Percentiles rank a stretch among this genome's conserved stretches.
Conservation (phyloP, 1,140 invertebrate genomes). For the Solenopsis invicta region DNA sequence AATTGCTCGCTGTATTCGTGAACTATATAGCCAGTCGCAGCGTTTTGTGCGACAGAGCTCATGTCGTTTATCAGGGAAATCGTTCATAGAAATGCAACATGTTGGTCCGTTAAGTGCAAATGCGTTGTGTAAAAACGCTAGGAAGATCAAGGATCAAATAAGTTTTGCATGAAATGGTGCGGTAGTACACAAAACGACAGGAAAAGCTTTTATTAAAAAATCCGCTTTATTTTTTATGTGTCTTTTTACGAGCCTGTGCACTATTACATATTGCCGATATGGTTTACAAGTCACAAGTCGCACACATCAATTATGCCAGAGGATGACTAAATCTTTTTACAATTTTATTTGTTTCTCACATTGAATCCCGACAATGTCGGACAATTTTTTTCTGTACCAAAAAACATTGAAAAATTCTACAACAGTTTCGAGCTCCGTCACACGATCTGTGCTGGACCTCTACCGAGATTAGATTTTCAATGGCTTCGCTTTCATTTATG, state of each 20-base stretch:
- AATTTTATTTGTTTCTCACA: conserved; percentile 34
- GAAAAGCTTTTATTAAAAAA: conserved; percentile 74
- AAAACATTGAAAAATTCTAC: conserved; percentile 66
- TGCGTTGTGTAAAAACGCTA: background rate
- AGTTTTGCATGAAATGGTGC: background rate
- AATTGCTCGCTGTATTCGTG: conserved; percentile 31
- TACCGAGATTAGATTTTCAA: conserved; percentile 43
- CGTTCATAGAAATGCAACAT: conserved; percentile 27
- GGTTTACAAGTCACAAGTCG: conserved; percentile 59
- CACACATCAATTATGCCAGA: conserved; percentile 66
- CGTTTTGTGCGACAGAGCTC: conserved; percentile 65
- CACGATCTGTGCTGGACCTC: conserved; percentile 60
- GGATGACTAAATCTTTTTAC: conserved; percentile 66
- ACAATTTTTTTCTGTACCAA: conserved; percentile 58
- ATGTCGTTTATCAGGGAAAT: background rate
- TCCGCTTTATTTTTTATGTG: conserved; percentile 77
- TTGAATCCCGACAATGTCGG: conserved; percentile 61
- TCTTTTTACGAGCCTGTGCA: conserved; percentile 75
- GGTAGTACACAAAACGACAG: conserved; percentile 47
- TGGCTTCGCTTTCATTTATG: conserved; percentile 29
- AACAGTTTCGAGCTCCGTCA: conserved; percentile 70
- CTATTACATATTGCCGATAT: conserved; percentile 76
- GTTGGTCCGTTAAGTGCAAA: background rate
- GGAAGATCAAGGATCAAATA: conserved; percentile 55
- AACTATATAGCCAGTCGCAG: conserved; percentile 35